Evolutionary conservation across 2,113 vertebrate genomes (phyloP).

Genomic region (Candoia aspera): DNA sequence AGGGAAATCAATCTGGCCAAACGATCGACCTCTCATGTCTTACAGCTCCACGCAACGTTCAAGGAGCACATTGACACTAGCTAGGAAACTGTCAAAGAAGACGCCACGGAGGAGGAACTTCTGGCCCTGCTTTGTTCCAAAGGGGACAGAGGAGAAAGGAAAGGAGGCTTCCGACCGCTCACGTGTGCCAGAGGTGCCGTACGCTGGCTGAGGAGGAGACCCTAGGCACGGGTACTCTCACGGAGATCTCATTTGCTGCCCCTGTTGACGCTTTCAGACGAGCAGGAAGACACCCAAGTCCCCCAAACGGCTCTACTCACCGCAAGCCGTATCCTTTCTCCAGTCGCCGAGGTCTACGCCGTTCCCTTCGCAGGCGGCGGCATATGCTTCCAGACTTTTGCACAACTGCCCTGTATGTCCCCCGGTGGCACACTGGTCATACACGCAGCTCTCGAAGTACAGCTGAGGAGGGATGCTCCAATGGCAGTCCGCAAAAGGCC

Average conservation of each 20-base stretch:
- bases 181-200: background rate
- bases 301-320: slow-evolving; percentile 65
- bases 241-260: no score
- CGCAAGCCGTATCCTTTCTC: slow-evolving; percentile 77
- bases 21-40: background rate
- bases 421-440: slow-evolving; percentile 71
- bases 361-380: slow-evolving; percentile 70
- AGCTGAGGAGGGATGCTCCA: slow-evolving; percentile 61
- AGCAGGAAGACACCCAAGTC: no score
- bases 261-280: background rate
- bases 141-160: accelerated
- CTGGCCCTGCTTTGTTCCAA: background rate
- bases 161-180: background rate
- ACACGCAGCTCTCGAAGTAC: slow-evolving; percentile 79
- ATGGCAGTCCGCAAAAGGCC: slow-evolving; percentile 76
- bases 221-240: background rate
- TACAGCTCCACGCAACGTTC: background rate
- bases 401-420: slow-evolving; percentile 72
- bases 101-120: background rate
- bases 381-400: slow-evolving; percentile 70
- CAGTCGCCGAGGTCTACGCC: slow-evolving; percentile 73
- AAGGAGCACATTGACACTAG: background rate
- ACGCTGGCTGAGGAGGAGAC: background rate
- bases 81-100: background rate
- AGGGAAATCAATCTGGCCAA: background rate